Conservation (phyloP, 2,113 vertebrate species). For the Tachysurus vachellii region DNA sequence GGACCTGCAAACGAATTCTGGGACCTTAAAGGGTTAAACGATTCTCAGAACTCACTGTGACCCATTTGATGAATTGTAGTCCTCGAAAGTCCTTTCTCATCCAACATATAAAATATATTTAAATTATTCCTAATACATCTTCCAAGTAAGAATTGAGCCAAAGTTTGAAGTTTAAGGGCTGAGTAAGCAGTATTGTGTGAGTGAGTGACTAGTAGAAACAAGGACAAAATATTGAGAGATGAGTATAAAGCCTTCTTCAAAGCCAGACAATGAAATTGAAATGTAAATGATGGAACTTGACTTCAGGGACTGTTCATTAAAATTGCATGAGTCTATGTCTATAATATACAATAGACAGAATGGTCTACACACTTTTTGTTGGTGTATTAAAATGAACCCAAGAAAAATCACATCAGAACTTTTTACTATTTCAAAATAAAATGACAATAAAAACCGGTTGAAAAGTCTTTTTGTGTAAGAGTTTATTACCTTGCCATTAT, state of each 20-base stretch:
- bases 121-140: background rate
- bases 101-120: background rate
- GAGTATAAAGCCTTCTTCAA: slow-evolving; percentile 17
- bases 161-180: background rate
- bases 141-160: slow-evolving; percentile 42
- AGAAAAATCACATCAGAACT: too few species aligned
- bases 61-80: slow-evolving; percentile 4
- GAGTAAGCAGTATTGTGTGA: background rate
- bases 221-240: slow-evolving; percentile 7
- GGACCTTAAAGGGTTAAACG: background rate
- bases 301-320: slow-evolving; percentile 44
- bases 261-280: slow-evolving; percentile 40
- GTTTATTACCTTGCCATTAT: too few species aligned
- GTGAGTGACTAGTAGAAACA: slow-evolving; percentile 9
- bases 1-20: background rate
- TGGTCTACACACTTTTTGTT: too few species aligned
- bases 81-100: background rate
- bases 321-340: slow-evolving; percentile 6
- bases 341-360: background rate
- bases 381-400: too few species aligned
- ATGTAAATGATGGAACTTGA: slow-evolving; percentile 36
- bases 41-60: background rate
- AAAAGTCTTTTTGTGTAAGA: too few species aligned
- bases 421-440: too few species aligned
- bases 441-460: too few species aligned